Conservation (phyloP, 2,888 invertebrate genomes). For the Heliconius cydno region DNA sequence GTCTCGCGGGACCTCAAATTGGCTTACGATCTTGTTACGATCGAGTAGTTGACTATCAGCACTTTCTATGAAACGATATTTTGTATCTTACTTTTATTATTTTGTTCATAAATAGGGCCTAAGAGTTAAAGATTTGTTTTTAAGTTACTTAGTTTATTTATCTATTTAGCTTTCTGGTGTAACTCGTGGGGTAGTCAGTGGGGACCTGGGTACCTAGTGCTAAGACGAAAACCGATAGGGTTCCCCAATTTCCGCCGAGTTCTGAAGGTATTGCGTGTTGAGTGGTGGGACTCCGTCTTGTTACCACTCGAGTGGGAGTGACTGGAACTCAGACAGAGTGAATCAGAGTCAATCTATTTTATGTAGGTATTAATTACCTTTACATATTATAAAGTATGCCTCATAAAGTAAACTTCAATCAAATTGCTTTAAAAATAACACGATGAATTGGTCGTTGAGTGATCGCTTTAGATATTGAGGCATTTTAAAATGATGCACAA, state of each 20-base stretch:
- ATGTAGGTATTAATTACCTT: too few species aligned
- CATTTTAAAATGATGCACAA: neutral
- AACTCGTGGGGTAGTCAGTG: neutral
- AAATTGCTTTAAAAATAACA: neutral
- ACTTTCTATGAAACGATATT: conserved; percentile 18
- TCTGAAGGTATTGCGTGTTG: neutral
- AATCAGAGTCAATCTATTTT: too few species aligned
- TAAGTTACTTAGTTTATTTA: neutral
- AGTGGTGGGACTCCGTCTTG: neutral
- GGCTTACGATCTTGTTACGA: conserved; percentile 41
- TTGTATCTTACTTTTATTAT: conserved; percentile 9
- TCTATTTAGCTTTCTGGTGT: too few species aligned
- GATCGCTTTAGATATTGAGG: neutral
- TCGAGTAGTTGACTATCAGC: conserved; percentile 33
- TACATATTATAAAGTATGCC: too few species aligned
- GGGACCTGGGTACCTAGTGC: neutral
- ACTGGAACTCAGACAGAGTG: too few species aligned
- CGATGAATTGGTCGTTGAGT: neutral
- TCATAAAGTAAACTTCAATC: neutral
- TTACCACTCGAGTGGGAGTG: too few species aligned
- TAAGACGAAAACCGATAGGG: neutral
- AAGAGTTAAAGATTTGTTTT: neutral
- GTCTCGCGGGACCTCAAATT: conserved; percentile 44
- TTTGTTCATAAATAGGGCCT: neutral
- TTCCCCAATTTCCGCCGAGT: neutral